Evolutionary conservation across 2,113 vertebrate genomes (phyloP).

Genomic region (Spea multiplicata): DNA sequence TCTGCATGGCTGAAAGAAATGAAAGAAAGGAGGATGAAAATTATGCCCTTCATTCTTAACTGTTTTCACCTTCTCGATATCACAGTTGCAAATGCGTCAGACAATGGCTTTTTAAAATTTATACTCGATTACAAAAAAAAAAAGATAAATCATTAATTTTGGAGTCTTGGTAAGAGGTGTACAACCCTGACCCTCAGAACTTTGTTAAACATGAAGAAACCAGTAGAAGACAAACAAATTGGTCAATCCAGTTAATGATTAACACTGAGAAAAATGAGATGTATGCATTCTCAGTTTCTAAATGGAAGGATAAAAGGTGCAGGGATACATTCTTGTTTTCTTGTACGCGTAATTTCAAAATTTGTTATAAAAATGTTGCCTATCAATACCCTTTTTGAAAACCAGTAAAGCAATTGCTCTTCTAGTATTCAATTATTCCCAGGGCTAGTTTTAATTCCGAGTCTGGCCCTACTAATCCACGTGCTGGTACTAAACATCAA

Average conservation of each 20-base stretch:
- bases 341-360: too few species aligned
- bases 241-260: background rate
- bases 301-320: too few species aligned
- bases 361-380: too few species aligned
- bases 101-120: background rate
- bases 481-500: too few species aligned
- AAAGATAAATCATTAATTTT: background rate
- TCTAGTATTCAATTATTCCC: too few species aligned
- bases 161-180: background rate
- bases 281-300: too few species aligned
- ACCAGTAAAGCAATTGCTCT: too few species aligned
- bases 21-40: background rate
- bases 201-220: background rate
- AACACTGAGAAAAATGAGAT: background rate
- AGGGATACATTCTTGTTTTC: too few species aligned
- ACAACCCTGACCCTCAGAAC: background rate
- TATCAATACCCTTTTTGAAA: too few species aligned
- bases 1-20: background rate
- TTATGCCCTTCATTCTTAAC: background rate
- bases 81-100: background rate
- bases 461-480: too few species aligned
- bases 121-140: background rate
- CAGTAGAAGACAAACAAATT: background rate
- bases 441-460: too few species aligned
- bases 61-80: background rate